phyloP scores from a whole-genome alignment of 2,113 vertebrate species.

The Tricholaema leucomelas region DNA sequence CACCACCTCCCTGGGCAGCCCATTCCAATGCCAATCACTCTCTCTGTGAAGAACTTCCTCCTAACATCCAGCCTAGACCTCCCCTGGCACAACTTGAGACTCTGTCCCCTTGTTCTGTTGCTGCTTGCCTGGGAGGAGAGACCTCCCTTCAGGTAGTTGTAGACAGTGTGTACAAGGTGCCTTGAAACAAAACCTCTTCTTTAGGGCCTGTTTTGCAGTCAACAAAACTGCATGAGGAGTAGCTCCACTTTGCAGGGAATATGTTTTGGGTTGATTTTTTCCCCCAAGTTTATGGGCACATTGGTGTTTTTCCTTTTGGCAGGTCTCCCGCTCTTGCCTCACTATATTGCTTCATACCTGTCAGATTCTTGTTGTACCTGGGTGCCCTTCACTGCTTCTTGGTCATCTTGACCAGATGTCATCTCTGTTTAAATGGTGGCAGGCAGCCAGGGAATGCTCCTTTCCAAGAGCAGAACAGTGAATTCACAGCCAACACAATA shows the following conservation, averaged over 20 bases:
- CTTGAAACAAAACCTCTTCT: not conserved
- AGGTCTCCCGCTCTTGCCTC: slow-evolving; percentile 6
- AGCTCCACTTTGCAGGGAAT: not conserved
- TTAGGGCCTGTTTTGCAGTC: not conserved
- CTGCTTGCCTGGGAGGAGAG: no score
- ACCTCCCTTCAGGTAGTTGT: no score
- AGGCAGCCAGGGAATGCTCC: not conserved
- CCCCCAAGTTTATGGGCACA: not conserved
- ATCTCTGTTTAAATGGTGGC: slow-evolving; percentile 10
- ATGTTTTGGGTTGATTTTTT: not conserved
- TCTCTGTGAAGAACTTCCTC: no score
- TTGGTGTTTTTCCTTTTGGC: slow-evolving; percentile 18
- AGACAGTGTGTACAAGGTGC: not conserved
- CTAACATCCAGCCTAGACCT: no score
- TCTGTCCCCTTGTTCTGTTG: no score
- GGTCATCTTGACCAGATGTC: slow-evolving; percentile 48
- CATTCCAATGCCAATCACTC: no score
- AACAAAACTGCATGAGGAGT: not conserved
- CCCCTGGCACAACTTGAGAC: no score
- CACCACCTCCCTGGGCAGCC: no score
- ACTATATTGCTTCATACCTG: slow-evolving; percentile 11
- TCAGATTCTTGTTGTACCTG: slow-evolving; percentile 21
- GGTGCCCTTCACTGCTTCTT: not conserved
- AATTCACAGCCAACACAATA: not conserved
- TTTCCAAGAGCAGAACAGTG: not conserved